Conservation (phyloP, 1,140 invertebrate genomes). For the Procambarus virginalis region DNA sequence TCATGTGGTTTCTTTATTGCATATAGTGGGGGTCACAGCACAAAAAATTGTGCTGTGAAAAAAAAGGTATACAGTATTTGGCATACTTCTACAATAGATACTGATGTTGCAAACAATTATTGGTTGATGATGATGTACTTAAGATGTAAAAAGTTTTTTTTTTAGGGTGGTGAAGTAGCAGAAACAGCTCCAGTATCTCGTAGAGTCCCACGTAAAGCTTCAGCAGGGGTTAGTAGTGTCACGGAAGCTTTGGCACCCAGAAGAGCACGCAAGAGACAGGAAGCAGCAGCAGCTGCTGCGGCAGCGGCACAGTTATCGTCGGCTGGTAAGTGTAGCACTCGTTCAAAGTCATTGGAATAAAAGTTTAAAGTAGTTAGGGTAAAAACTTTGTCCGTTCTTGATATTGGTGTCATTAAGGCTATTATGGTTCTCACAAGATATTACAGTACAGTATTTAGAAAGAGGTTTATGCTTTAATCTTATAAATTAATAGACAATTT, state of each 20-base stretch:
- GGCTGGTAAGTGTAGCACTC: neutral
- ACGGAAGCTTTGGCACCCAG: constrained; percentile 55
- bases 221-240: constrained; percentile 58
- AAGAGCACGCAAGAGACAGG: constrained; percentile 57
- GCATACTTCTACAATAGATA: no score
- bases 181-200: constrained; percentile 54
- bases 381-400: neutral
- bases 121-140: no score
- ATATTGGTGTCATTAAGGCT: neutral
- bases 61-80: no score
- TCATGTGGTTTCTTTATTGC: no score
- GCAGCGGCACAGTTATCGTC: constrained; percentile 16
- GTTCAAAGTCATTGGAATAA: neutral
- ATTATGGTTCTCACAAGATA: no score
- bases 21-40: no score
- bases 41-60: no score
- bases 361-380: neutral
- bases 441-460: no score
- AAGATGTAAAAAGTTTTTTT: neutral
- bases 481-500: no score
- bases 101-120: no score
- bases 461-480: no score
- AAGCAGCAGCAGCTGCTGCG: constrained; percentile 46
- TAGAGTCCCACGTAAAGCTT: constrained; percentile 55
- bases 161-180: constrained; percentile 37